Evolutionary conservation across 53 echinoderm and acorn worm genomes (phyloP), one percentile per base, ranked within the genome.

Genomic region (Crossaster papposus): DNA sequence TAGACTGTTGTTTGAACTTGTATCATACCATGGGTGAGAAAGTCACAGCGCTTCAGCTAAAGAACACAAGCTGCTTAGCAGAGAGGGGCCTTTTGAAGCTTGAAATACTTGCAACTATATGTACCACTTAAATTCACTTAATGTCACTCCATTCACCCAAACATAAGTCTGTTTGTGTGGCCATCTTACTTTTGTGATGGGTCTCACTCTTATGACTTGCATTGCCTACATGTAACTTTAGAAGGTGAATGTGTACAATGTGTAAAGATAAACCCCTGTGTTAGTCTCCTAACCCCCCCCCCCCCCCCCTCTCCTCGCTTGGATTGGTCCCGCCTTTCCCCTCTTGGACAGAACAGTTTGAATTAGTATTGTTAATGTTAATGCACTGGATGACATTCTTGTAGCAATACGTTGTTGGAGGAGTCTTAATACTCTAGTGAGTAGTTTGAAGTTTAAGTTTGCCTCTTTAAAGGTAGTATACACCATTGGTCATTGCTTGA

Each of bases 101-200:
- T 15, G 58, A 15, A 58, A 58, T 58, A 20, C 12, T 58, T 58
- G 22, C 17, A 58, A 58, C 58, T 58, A 52, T 13, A 52, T 13
- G 53, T 52, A 15, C 58, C 58, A 58, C 15, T 18, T 58, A 20
- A 20, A 20, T 20, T 44, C 44, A 44, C 44, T 44, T 7, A 44
- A 44, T 44, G 44, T 44, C 44, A 1, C 44, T 7, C 44, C 44
- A 44, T 44, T 9, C 9, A 9, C 9, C 44, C 44, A 44, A 9
- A 44, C n/a, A n/a, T n/a, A n/a, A n/a, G n/a, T n/a, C n/a, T n/a
- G 64, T 64, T 64, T n/a, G 68, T 68, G 68, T 68, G 68, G 68
- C 28, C 68, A 12, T 36, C 36, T 17, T 73, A 36, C 74, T 73
- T 20, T 35, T 35, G 74, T 73, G 74, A 36, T 73, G 74, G 74